Evolutionary conservation across 1,140 invertebrate species (phyloP).

Genomic region (Asbolus verrucosus): DNA sequence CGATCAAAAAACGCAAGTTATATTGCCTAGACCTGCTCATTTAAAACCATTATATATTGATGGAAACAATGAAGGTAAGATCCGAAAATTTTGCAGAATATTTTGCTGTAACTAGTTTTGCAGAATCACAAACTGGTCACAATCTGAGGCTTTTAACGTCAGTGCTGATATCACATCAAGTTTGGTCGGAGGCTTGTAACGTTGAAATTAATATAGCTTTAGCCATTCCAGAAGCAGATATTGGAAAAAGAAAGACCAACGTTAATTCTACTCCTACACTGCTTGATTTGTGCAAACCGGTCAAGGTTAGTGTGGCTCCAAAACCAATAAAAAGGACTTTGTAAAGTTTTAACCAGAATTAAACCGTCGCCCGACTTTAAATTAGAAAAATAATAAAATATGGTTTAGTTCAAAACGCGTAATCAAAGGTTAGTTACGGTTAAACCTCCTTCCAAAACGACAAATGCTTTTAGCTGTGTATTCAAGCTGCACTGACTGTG

Average conservation of each 20-base stretch:
- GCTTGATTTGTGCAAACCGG: conserved; percentile 89
- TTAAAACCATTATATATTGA: conserved; percentile 70
- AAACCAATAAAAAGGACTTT: conserved; percentile 83
- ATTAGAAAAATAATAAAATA: too few relatives aligned
- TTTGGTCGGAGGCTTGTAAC: conserved; percentile 90
- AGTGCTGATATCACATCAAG: conserved; percentile 89
- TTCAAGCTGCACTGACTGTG: too few relatives aligned
- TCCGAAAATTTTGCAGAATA: too few relatives aligned
- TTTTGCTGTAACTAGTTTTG: too few relatives aligned
- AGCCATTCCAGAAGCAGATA: conserved; percentile 77
- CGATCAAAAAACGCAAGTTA: conserved; percentile 87
- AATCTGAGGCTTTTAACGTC: conserved; percentile 86
- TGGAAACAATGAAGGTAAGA: conserved; percentile 52
- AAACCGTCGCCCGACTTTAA: too few relatives aligned
- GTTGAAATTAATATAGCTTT: conserved; percentile 89
- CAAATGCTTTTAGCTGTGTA: too few relatives aligned
- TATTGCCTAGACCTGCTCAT: conserved; percentile 80
- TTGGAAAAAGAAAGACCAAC: conserved; percentile 69
- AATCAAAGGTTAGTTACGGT: too few relatives aligned
- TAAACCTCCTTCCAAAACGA: too few relatives aligned
- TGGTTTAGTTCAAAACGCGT: too few relatives aligned
- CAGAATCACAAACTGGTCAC: conserved; percentile 64
- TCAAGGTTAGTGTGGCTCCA: conserved; percentile 88
- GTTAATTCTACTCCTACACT: conserved; percentile 73
- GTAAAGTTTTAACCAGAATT: conserved; percentile 1